These are phyloP conservation scores for Urocitellus parryii DNA, from an alignment of 2,113 vertebrate species.

Conservation along the genomic window DNA sequence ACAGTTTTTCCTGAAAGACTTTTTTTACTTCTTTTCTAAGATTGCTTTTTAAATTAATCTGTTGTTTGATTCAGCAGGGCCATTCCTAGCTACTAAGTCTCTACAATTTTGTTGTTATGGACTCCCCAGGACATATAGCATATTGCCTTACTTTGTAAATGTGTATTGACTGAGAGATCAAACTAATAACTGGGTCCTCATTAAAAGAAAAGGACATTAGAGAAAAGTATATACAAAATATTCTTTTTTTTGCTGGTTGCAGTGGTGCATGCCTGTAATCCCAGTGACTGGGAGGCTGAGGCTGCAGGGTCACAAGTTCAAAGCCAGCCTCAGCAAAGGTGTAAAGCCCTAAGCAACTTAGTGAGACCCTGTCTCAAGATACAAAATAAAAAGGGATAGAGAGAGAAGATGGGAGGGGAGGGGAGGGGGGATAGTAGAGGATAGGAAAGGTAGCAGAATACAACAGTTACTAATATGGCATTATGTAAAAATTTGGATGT, in stretches of 20 bases:
- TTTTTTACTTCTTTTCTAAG: background rate
- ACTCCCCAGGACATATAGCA: background rate
- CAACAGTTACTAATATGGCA: no score
- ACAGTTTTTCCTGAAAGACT: background rate
- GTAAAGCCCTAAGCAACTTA: no score
- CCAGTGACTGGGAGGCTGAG: no score
- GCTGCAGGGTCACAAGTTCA: no score
- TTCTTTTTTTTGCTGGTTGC: background rate
- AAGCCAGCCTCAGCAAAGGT: no score
- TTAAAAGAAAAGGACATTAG: conserved; percentile 2
- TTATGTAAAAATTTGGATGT: no score
- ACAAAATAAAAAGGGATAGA: no score
- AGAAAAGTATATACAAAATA: background rate
- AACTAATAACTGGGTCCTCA: background rate
- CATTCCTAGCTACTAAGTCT: background rate
- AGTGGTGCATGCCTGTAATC: no score
- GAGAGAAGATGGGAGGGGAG: no score
- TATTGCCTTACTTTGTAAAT: conserved; percentile 5
- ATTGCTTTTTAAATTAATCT: conserved; percentile 32
- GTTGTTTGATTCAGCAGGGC: background rate
- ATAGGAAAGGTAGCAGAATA: no score
- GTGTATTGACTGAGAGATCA: conserved; percentile 15
- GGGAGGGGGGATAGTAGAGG: no score
- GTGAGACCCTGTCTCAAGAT: no score
- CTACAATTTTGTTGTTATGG: background rate